Base-by-base conservation (phyloP, 2,888 invertebrate genomes). In the Sceliomorpha sp. region DNA sequence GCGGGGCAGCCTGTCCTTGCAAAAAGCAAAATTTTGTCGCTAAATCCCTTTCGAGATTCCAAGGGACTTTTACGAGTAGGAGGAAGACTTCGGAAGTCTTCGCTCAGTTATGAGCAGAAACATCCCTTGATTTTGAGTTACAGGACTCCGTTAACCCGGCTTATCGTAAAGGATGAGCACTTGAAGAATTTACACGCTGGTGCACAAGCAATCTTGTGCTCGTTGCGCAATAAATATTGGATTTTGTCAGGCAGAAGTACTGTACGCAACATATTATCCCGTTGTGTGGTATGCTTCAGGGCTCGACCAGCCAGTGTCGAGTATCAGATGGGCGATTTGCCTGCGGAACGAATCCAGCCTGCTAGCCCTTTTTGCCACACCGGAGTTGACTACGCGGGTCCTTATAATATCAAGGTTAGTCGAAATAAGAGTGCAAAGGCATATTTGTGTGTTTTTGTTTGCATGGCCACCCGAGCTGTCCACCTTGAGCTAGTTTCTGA, bases 291-390 rank as follows among this genome's bases (percentile, higher is more conserved):
- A 40, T 72, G 69, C 39, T 8, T 66, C 7, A 34, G 6, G 59
- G 24, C 24, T 9, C 10, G n/a, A 26, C 32, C 8, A 42, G 15
- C 1, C 66, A 58, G 13, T 4, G 66, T 10, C 60, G 9, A 27
- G 6, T 27, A n/a, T 27, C 9, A n/a, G 6, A 31, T 70, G 64
- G 66, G 66, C 10, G 51, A 39, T 32, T 37, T 66, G 4, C 79
- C 79, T 1, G 20, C 8, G 8, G 24, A 59, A 0, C 42, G 79
- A 9, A 73, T 75, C 0, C 69, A 29, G 5, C 72, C 75, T 3
- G 9, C 60, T n/a, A 55, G 58, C 2, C 53, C 76, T 17, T 78
- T 79, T 47, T 15, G 36, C 0, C 44, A 62, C 7, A 29, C 56
- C 15, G 78, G 77, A 1, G 39, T 74, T 0, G 42, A 42, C n/a